phyloP scores from a whole-genome alignment of 2,113 vertebrate species.

The Actenoides hombroni region DNA sequence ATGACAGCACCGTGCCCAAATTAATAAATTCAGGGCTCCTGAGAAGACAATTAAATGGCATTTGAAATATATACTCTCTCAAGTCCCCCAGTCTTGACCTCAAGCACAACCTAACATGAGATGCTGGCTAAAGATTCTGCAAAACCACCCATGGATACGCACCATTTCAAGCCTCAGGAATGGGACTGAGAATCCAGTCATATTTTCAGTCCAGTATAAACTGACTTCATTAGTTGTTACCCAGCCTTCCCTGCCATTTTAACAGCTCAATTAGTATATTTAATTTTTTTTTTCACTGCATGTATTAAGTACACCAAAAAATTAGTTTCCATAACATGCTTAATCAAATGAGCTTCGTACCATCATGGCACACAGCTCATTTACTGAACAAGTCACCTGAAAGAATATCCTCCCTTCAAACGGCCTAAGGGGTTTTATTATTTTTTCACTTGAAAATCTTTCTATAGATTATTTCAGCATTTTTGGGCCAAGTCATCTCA shows the following conservation, averaged over 20 bases:
- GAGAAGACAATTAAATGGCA: background rate
- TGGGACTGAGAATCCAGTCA: background rate
- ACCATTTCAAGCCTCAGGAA: background rate
- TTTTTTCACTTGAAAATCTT: background rate
- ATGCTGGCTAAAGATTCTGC: background rate
- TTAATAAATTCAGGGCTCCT: background rate
- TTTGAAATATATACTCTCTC: background rate
- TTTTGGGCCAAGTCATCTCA: background rate
- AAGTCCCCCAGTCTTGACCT: background rate
- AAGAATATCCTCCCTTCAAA: background rate
- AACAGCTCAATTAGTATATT: background rate
- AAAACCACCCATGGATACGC: fast-evolving
- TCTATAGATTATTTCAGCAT: background rate
- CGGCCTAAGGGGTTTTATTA: background rate
- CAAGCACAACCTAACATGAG: background rate
- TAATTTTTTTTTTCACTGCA: background rate
- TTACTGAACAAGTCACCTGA: background rate
- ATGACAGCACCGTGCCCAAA: background rate
- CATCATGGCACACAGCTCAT: background rate
- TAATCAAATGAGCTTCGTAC: background rate
- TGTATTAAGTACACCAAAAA: background rate
- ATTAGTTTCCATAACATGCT: background rate
- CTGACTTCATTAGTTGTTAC: background rate
- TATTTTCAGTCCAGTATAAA: background rate
- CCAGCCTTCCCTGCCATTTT: background rate